phyloP scores from a whole-genome alignment of 30 jellyfish, hydroid and myxozoan species.

The Rhopilema esculentum region DNA sequence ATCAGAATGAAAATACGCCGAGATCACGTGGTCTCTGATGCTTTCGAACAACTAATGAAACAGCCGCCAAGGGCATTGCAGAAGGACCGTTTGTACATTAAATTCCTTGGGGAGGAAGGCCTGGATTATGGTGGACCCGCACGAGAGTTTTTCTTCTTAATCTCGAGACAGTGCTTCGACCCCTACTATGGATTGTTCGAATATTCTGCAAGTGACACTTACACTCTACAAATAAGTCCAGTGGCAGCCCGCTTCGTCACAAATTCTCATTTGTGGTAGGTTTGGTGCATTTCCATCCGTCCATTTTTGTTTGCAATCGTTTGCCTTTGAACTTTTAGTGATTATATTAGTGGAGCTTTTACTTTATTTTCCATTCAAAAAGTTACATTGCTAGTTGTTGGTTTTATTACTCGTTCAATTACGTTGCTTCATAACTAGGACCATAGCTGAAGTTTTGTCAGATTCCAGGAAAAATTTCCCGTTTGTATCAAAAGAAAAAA shows the following conservation, averaged over 20 bases:
- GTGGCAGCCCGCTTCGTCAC: slow-evolving; percentile 86
- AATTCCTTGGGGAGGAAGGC: slow-evolving; percentile 98
- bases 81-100: slow-evolving; percentile 89
- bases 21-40: slow-evolving; percentile 89
- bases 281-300: too few relatives aligned
- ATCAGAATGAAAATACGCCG: slow-evolving; percentile 96
- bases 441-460: too few relatives aligned
- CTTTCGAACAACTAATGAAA: slow-evolving; percentile 93
- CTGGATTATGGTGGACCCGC: slow-evolving; percentile 99
- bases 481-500: background rate
- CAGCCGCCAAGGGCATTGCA: slow-evolving; percentile 94
- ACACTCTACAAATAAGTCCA: slow-evolving; percentile 97
- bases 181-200: slow-evolving; percentile 97
- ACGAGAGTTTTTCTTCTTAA: slow-evolving; percentile 95
- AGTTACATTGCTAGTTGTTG: too few relatives aligned
- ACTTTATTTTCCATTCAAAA: too few relatives aligned
- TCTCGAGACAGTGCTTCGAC: slow-evolving; percentile 91
- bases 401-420: too few relatives aligned
- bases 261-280: slow-evolving; percentile 62
- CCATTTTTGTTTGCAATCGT: too few relatives aligned
- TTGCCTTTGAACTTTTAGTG: too few relatives aligned
- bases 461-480: background rate
- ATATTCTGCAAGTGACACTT: slow-evolving; percentile 98
- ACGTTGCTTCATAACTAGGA: too few relatives aligned
- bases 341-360: too few relatives aligned